phyloP scores from a whole-genome alignment of 2,888 invertebrate genomes.

The Acanthopleura granulata region DNA sequence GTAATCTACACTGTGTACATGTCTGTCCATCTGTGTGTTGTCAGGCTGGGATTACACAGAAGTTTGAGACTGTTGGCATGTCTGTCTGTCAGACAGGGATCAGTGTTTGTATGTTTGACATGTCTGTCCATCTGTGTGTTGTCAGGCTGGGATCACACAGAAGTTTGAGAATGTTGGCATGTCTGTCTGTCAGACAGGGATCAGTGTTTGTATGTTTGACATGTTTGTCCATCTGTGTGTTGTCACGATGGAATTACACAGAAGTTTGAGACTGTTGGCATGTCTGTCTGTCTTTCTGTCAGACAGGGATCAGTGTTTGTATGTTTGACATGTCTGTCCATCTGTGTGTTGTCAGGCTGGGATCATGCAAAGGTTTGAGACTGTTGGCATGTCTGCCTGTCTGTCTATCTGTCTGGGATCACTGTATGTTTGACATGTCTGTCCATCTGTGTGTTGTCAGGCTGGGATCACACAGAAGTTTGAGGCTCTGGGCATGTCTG shows the following conservation, averaged over 20 bases:
- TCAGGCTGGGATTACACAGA: slow-evolving; percentile 66
- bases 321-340: no score
- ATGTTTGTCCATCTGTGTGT: neutral
- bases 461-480: slow-evolving; percentile 64
- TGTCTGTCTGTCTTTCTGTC: slow-evolving; percentile 73
- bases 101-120: no score
- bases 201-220: no score
- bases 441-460: slow-evolving; percentile 40
- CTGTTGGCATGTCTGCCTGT: slow-evolving; percentile 78
- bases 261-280: slow-evolving; percentile 74
- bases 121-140: neutral
- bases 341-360: slow-evolving; percentile 72
- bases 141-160: slow-evolving; percentile 64
- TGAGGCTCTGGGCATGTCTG: slow-evolving; percentile 80
- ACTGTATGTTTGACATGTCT: no score
- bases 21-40: slow-evolving; percentile 70
- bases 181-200: slow-evolving; percentile 68
- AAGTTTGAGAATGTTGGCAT: slow-evolving; percentile 76
- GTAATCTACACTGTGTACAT: no score
- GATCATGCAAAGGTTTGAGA: slow-evolving; percentile 65
- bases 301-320: no score
- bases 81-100: slow-evolving; percentile 72
- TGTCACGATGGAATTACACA: slow-evolving; percentile 63
- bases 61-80: slow-evolving; percentile 77
- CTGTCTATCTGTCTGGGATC: slow-evolving; percentile 34